Conservation (phyloP, 2,888 invertebrate genomes). For the Lasioglossum morio region DNA sequence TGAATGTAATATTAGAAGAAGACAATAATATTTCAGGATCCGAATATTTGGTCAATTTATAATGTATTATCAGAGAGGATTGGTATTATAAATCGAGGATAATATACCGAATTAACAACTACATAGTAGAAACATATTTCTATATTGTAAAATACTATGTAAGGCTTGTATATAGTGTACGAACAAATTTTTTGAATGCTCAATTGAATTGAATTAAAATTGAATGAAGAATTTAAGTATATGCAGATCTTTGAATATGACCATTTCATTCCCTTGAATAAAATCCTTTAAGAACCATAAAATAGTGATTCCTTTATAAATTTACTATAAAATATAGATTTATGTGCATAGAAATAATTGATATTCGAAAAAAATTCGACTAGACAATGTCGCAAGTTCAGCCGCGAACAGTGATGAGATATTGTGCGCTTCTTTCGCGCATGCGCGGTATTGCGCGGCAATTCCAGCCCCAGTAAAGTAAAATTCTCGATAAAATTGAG, state of each 20-base stretch:
- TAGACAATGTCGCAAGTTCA: not conserved
- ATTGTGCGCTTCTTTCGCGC: too few species aligned
- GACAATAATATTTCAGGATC: not conserved
- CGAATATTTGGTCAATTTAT: not conserved
- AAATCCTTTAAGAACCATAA: not conserved
- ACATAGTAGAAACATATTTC: not conserved
- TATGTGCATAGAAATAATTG: not conserved
- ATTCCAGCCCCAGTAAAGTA: too few species aligned
- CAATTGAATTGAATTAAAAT: too few species aligned
- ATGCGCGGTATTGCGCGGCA: too few species aligned
- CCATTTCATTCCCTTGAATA: not conserved
- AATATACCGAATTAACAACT: not conserved
- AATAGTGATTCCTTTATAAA: not conserved
- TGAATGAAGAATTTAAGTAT: not conserved
- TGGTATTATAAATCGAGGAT: not conserved
- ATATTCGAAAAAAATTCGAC: not conserved
- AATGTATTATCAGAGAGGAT: not conserved
- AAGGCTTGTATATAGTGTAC: not conserved
- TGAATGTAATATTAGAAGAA: not conserved
- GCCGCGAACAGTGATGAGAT: too few species aligned
- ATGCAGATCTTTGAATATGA: not conserved
- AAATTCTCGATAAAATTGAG: too few species aligned
- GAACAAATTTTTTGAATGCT: not conserved
- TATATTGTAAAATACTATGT: not conserved
- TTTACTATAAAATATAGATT: not conserved